Conservation (phyloP, 2,113 vertebrate genomes). For the Ptychochromis oligacanthus region DNA sequence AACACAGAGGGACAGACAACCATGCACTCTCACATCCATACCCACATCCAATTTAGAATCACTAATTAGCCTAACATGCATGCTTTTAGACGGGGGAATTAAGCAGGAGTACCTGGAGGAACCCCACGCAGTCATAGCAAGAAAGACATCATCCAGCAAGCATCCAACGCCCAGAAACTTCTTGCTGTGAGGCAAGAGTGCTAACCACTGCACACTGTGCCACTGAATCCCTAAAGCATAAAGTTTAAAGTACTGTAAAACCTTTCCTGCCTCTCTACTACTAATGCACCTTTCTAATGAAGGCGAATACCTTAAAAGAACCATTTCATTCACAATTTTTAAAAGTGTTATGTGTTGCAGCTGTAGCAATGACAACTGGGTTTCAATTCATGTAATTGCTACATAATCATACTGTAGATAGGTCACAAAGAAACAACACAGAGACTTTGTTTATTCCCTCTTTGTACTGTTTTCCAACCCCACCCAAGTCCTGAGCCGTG, state of each 20-base stretch:
- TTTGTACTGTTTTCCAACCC: background rate
- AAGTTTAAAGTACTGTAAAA: conserved; percentile 30
- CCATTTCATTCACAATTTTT: conserved; percentile 37
- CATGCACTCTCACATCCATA: too few relatives aligned
- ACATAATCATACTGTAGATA: conserved; percentile 8
- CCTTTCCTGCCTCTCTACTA: background rate
- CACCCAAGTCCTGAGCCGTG: conserved; percentile 11
- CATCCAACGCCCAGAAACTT: background rate
- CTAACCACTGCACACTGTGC: background rate
- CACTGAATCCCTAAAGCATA: background rate
- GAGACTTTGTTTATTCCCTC: background rate
- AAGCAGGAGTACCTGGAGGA: background rate
- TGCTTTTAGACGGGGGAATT: background rate
- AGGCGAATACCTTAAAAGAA: background rate
- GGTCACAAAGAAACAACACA: background rate
- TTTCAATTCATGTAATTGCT: conserved; percentile 4
- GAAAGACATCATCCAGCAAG: background rate
- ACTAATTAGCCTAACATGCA: background rate
- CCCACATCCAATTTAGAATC: too few relatives aligned
- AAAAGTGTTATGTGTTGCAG: conserved; percentile 20
- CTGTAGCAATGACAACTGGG: background rate
- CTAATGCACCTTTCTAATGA: background rate
- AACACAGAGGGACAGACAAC: background rate
- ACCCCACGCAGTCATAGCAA: background rate
- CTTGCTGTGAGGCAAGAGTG: background rate